These are phyloP conservation scores for Pseudomyrmex flavicornis DNA, from an alignment of 1,140 invertebrate species.

Conservation along the genomic window DNA sequence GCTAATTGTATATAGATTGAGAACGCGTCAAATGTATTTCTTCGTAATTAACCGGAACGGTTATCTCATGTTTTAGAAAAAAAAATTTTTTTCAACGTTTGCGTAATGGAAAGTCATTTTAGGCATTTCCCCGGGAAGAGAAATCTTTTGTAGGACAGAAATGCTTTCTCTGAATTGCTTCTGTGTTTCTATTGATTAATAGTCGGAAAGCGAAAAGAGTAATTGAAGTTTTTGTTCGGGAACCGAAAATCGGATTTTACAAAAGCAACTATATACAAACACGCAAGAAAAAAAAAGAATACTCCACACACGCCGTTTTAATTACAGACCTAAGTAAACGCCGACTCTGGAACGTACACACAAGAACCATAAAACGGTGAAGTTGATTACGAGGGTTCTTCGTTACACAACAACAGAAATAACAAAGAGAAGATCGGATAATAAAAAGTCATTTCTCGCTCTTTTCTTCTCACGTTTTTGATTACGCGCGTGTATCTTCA, in stretches of 20 bases:
- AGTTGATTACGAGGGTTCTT: slow-evolving; percentile 21
- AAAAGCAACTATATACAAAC: no score
- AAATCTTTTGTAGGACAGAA: not conserved
- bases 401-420: no score
- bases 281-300: not conserved
- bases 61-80: not conserved
- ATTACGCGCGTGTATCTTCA: no score
- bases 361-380: not conserved
- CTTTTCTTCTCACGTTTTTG: no score
- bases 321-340: slow-evolving; percentile 42
- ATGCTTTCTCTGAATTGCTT: not conserved
- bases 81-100: not conserved
- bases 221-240: not conserved
- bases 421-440: no score
- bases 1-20: not conserved
- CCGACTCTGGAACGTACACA: not conserved
- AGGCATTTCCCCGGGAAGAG: not conserved
- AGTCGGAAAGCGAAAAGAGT: no score
- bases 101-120: not conserved
- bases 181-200: not conserved
- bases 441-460: no score
- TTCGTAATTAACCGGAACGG: not conserved
- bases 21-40: not conserved
- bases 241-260: not conserved
- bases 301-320: not conserved